Percentiles rank a stretch among this genome's conserved stretches.
Conservation (phyloP, 2,888 invertebrate species). For the Nomada lathburiana region DNA sequence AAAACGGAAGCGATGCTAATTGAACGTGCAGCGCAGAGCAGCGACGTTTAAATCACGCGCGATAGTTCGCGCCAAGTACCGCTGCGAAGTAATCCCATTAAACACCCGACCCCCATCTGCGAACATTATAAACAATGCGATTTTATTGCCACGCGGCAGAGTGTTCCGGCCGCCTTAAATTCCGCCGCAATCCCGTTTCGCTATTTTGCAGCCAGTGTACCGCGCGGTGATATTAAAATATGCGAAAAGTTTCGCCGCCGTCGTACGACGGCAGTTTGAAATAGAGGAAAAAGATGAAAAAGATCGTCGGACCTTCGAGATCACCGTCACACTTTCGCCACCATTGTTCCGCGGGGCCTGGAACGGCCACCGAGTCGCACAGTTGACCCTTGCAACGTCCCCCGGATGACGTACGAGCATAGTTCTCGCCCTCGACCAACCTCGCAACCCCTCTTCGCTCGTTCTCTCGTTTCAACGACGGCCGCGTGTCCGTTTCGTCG, state of each 20-base stretch:
- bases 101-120: too few relatives aligned
- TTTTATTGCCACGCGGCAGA: background rate
- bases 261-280: conserved; percentile 1
- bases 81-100: background rate
- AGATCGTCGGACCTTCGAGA: conserved; percentile 43
- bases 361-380: conserved; percentile 77
- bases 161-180: background rate
- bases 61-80: background rate
- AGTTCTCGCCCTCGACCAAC: conserved; percentile 72
- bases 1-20: background rate
- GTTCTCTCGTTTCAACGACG: conserved; percentile 27
- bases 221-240: conserved; percentile 33
- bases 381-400: conserved; percentile 71
- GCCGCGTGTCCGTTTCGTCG: conserved; percentile 32
- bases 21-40: background rate
- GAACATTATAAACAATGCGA: background rate
- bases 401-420: conserved; percentile 77
- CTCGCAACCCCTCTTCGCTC: conserved; percentile 36
- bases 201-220: background rate
- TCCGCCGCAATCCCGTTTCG: background rate
- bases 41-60: background rate
- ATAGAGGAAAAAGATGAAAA: too few relatives aligned
- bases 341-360: conserved; percentile 71
- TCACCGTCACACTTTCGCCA: conserved; percentile 58
- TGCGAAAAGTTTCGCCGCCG: conserved; percentile 25